Percentiles rank a stretch among this genome's conserved stretches.
phyloP scores from a whole-genome alignment of 2,113 vertebrate genomes.

The Felis chaus region DNA sequence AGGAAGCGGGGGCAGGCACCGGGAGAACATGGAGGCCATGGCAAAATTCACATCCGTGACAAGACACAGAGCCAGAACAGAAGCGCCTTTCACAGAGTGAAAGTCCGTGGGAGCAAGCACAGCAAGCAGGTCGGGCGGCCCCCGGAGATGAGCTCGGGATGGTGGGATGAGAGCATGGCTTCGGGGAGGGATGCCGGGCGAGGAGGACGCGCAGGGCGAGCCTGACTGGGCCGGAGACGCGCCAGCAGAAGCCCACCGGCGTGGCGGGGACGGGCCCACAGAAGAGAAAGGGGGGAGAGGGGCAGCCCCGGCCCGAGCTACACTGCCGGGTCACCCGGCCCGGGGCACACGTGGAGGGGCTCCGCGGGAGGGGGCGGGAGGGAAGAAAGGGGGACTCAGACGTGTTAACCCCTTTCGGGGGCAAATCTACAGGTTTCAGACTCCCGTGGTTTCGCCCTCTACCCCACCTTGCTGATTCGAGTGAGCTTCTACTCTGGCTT shows the following conservation, averaged over 20 bases:
- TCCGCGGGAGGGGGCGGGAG: not conserved
- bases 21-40: not conserved
- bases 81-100: constrained; percentile 62
- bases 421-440: not conserved
- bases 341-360: accelerated
- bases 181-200: not conserved
- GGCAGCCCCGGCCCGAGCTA: not conserved
- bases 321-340: not conserved
- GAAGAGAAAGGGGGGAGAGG: not conserved
- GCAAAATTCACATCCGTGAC: constrained; percentile 26
- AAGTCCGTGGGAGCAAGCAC: constrained; percentile 62
- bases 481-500: not conserved
- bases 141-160: not conserved
- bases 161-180: not conserved
- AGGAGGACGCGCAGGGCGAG: not conserved
- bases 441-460: not conserved
- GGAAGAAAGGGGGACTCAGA: not conserved
- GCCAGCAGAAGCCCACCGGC: not conserved
- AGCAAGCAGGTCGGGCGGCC: constrained; percentile 77
- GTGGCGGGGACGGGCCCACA: not conserved
- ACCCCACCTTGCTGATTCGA: not conserved
- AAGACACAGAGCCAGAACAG: constrained; percentile 70
- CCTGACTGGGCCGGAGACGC: not conserved
- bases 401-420: not conserved
- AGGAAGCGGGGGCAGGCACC: not conserved